Evolutionary conservation across 2,797 vertebrate species (phyloP).

Genomic region (Sebastiscus tertius): DNA sequence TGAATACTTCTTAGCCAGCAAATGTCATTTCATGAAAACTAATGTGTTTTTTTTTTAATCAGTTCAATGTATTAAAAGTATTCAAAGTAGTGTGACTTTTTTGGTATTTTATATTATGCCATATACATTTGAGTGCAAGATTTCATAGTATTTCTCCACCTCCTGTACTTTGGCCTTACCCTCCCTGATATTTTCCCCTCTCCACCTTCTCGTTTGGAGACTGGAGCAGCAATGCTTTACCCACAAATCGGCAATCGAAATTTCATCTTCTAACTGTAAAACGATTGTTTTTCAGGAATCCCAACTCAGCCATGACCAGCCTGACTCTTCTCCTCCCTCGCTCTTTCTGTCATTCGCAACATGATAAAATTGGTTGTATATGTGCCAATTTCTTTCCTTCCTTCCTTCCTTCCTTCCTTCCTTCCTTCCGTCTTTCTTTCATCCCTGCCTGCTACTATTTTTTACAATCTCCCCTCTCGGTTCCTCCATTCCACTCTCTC

Average conservation of each 20-base stretch:
- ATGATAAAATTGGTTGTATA: constrained; percentile 30
- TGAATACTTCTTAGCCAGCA: background rate
- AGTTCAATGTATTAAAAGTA: background rate
- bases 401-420: background rate
- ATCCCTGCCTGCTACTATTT: constrained; percentile 3
- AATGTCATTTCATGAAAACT: background rate
- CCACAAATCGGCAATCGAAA: constrained; percentile 6
- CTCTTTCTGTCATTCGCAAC: constrained; percentile 24
- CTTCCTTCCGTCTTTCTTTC: background rate
- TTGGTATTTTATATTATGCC: background rate
- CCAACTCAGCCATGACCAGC: constrained; percentile 26
- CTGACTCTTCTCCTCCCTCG: background rate
- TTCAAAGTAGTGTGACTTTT: background rate
- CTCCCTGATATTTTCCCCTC: background rate
- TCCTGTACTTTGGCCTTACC: background rate
- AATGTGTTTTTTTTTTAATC: background rate
- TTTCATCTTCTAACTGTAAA: constrained; percentile 46
- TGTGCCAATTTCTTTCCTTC: background rate
- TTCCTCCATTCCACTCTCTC: background rate
- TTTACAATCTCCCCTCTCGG: constrained; percentile 6
- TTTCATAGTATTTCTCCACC: background rate
- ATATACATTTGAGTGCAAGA: background rate
- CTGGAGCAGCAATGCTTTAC: constrained; percentile 17
- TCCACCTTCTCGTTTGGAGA: background rate
- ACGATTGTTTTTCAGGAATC: constrained; percentile 42